A percentile compares a stretch with the other conserved stretches of the same genome.
These are phyloP conservation scores for Encarsia formosa DNA, from an alignment of 2,888 invertebrate genomes.

Conservation along the genomic window DNA sequence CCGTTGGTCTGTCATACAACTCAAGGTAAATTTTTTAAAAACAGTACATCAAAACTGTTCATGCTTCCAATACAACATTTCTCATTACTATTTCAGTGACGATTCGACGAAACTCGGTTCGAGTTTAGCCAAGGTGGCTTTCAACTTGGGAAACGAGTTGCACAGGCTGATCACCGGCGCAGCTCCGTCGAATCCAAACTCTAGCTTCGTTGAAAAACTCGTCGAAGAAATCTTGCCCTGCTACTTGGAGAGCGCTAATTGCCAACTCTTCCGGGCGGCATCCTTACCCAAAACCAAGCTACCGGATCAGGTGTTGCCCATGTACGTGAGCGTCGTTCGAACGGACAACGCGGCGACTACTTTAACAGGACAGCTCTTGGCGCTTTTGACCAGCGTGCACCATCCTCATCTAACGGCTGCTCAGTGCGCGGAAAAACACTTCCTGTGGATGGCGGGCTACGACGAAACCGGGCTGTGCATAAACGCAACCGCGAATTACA, in stretches of 20 bases:
- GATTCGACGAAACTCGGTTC: too few species aligned
- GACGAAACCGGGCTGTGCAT: constrained; percentile 68
- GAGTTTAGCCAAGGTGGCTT: constrained; percentile 62
- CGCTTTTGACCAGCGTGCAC: constrained; percentile 59
- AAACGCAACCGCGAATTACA: constrained; percentile 69
- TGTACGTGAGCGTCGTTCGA: constrained; percentile 63
- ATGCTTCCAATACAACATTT: too few species aligned
- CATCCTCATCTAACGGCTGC: constrained; percentile 52
- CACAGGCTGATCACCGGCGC: constrained; percentile 59
- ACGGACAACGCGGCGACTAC: constrained; percentile 54
- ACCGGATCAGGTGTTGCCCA: constrained; percentile 50
- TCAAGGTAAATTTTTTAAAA: constrained; percentile 11
- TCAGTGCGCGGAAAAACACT: constrained; percentile 45
- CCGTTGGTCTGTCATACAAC: constrained; percentile 35
- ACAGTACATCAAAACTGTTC: too few species aligned
- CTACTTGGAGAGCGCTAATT: constrained; percentile 69
- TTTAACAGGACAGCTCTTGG: constrained; percentile 61
- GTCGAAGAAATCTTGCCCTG: constrained; percentile 68
- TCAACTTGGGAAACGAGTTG: constrained; percentile 62
- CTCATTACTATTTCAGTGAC: too few species aligned
- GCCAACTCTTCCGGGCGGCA: constrained; percentile 61
- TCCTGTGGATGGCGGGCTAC: constrained; percentile 62
- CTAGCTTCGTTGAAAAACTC: constrained; percentile 28
- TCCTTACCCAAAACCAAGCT: constrained; percentile 55
- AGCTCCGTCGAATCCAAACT: constrained; percentile 39